Conservation (phyloP, 2,797 vertebrate genomes). For the Jordanella pulchra region DNA sequence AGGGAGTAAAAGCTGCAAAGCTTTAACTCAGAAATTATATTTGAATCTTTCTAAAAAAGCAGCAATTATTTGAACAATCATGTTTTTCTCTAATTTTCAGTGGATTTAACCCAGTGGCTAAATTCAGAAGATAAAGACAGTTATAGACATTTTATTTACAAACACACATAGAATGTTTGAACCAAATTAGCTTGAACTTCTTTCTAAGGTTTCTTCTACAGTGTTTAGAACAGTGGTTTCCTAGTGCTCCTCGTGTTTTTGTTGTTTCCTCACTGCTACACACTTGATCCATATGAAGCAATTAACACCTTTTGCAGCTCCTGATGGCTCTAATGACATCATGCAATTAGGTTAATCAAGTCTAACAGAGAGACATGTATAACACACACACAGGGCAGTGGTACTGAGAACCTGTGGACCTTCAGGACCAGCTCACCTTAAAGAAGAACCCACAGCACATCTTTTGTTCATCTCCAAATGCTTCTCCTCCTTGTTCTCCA, state of each 20-base stretch:
- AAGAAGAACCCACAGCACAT: slow-evolving; percentile 99
- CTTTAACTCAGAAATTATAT: not conserved
- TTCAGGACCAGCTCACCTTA: slow-evolving; percentile 80
- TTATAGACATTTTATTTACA: not conserved
- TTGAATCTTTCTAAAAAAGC: not conserved
- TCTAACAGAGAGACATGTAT: no score
- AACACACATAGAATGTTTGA: not conserved
- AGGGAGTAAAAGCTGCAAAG: not conserved
- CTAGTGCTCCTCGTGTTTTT: no score
- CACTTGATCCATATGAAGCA: no score
- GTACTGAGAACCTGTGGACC: no score
- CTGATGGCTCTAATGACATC: no score
- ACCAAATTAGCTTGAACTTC: no score
- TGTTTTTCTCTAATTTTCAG: not conserved
- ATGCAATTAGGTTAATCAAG: no score
- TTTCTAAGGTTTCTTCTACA: not conserved
- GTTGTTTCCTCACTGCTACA: no score
- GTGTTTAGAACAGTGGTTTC: no score
- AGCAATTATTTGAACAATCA: not conserved
- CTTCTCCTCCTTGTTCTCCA: slow-evolving; percentile 81
- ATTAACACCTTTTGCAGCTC: no score
- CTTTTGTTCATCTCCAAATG: slow-evolving; percentile 87
- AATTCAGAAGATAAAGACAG: not conserved
- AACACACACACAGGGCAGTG: no score
- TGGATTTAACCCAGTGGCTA: not conserved